A percentile compares a stretch with the other conserved stretches of the same genome.
phyloP scores from a whole-genome alignment of 2,113 vertebrate genomes.

The Brienomyrus longianalis region DNA sequence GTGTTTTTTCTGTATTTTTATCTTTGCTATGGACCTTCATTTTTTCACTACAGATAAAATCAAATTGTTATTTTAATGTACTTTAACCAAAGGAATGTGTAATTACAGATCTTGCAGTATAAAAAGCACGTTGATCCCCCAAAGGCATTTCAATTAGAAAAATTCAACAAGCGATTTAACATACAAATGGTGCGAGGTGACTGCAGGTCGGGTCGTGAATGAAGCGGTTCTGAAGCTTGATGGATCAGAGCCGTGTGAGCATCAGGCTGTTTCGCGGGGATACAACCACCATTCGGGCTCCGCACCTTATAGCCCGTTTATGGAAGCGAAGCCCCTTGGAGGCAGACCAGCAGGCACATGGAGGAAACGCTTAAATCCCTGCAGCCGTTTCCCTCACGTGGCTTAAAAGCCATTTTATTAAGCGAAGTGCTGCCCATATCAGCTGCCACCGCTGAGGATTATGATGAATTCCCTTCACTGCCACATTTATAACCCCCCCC shows the following conservation, averaged over 20 bases:
- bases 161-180: not conserved
- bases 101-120: not conserved
- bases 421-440: not conserved
- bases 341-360: not conserved
- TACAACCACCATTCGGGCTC: not conserved
- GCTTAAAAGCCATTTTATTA: not conserved
- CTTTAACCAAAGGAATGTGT: not conserved
- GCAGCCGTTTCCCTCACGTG: not conserved
- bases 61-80: not conserved
- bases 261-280: not conserved
- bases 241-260: not conserved
- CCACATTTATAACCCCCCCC: not conserved
- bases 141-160: constrained; percentile 1
- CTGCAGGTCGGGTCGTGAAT: not conserved
- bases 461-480: not conserved
- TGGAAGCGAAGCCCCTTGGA: not conserved
- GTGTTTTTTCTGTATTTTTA: not conserved
- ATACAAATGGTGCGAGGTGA: not conserved
- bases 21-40: not conserved
- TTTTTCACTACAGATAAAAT: not conserved
- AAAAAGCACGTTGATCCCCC: not conserved
- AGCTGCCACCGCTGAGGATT: not conserved
- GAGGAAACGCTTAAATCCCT: not conserved
- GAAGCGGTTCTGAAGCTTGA: not conserved
- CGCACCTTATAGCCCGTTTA: not conserved